phyloP scores from a whole-genome alignment of 2,888 invertebrate genomes.

The Platycnemis pennipes region DNA sequence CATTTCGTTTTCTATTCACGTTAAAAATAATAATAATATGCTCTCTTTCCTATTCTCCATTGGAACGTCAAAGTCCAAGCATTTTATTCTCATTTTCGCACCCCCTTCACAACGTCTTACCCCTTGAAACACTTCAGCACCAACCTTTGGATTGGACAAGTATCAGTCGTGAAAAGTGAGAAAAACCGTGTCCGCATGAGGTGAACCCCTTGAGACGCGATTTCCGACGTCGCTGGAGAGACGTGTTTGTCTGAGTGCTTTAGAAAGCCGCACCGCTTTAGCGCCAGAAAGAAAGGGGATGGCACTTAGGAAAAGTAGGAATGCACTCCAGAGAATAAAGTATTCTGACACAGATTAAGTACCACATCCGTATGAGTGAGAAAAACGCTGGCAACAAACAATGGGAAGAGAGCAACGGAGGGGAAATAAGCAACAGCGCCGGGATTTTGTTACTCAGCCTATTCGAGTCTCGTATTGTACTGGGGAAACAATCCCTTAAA shows the following conservation, averaged over 20 bases:
- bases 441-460: neutral
- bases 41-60: too few relatives aligned
- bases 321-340: neutral
- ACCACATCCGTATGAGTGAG: neutral
- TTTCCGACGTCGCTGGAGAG: neutral
- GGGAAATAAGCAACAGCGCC: neutral
- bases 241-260: neutral
- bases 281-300: neutral
- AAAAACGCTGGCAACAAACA: neutral
- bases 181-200: neutral
- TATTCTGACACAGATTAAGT: constrained; percentile 8
- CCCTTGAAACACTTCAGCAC: neutral
- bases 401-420: neutral
- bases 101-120: too few relatives aligned
- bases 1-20: too few relatives aligned
- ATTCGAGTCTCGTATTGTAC: neutral
- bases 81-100: too few relatives aligned
- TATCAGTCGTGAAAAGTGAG: neutral
- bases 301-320: neutral
- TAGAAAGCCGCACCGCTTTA: neutral
- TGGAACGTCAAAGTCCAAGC: too few relatives aligned
- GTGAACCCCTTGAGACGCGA: neutral
- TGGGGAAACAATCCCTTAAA: neutral
- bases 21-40: too few relatives aligned
- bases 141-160: neutral